Evolutionary conservation across 2,888 invertebrate genomes (phyloP).

Genomic region (Melinaea marsaeus): DNA sequence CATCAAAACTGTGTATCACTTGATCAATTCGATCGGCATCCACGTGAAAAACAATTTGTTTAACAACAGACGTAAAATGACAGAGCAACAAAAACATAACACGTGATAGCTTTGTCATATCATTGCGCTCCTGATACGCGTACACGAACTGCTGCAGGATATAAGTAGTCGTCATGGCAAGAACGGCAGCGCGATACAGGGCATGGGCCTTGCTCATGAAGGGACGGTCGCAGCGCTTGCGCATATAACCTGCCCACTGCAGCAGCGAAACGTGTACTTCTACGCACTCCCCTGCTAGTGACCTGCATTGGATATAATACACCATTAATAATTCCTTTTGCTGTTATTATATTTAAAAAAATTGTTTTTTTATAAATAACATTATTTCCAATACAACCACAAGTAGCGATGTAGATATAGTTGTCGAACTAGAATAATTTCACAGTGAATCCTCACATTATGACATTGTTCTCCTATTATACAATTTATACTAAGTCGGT

Average conservation of each 20-base stretch:
- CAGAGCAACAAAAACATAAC: conserved; percentile 69
- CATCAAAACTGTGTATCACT: conserved; percentile 40
- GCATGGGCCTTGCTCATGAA: conserved; percentile 29
- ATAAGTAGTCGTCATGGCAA: conserved; percentile 42
- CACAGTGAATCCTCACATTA: no score
- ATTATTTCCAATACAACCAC: no score
- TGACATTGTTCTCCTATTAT: no score
- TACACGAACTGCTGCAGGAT: conserved; percentile 49
- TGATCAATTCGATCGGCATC: conserved; percentile 40
- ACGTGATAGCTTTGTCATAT: conserved; percentile 60
- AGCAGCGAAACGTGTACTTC: conserved; percentile 22
- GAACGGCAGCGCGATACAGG: conserved; percentile 42
- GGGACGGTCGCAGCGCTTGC: conserved; percentile 25
- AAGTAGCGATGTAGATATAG: no score
- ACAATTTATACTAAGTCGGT: no score
- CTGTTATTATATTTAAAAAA: background rate
- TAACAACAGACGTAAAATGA: conserved; percentile 62
- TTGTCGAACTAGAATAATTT: no score
- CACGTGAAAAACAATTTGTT: conserved; percentile 57
- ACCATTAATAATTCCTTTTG: background rate
- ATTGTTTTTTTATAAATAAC: no score
- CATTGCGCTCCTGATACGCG: conserved; percentile 51
- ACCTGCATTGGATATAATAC: conserved; percentile 4
- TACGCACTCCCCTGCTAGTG: conserved; percentile 19
- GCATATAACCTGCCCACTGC: conserved; percentile 26